Evolutionary conservation across 1,140 invertebrate genomes (phyloP).

Genomic region (Caenorhabditis briggsae): DNA sequence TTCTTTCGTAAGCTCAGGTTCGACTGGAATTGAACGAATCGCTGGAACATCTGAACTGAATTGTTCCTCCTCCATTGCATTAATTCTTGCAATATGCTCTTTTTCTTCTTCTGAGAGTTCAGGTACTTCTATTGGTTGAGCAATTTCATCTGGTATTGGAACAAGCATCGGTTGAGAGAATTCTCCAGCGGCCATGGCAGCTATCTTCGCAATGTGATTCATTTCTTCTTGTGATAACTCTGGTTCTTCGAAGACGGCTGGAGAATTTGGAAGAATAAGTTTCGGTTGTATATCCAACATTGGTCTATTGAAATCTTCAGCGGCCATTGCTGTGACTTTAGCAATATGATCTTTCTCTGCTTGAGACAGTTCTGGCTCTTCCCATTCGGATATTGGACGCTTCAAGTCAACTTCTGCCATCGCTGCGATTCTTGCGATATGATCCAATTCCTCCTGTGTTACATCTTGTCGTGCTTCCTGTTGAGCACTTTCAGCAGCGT

Average conservation of each 20-base stretch:
- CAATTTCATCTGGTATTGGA: neutral
- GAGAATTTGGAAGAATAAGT: neutral
- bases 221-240: slow-evolving; percentile 55
- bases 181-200: slow-evolving; percentile 55
- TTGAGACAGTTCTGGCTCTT: neutral
- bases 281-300: neutral
- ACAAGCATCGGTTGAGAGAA: neutral
- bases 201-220: slow-evolving; percentile 58
- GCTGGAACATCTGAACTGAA: too few species aligned
- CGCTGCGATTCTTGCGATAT: slow-evolving; percentile 54
- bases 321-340: neutral
- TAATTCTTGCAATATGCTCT: neutral
- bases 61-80: neutral
- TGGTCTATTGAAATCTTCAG: neutral
- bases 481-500: slow-evolving; percentile 31
- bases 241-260: neutral
- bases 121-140: neutral
- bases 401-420: slow-evolving; percentile 49
- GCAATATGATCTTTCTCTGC: slow-evolving; percentile 30
- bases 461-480: slow-evolving; percentile 25
- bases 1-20: slow-evolving; percentile 37
- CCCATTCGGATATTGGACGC: neutral
- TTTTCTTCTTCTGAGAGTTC: slow-evolving; percentile 14
- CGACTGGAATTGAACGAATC: neutral
- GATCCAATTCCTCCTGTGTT: slow-evolving; percentile 56